Base-by-base conservation (phyloP, 2,888 invertebrate species). In the Hypercompe scribonia region DNA sequence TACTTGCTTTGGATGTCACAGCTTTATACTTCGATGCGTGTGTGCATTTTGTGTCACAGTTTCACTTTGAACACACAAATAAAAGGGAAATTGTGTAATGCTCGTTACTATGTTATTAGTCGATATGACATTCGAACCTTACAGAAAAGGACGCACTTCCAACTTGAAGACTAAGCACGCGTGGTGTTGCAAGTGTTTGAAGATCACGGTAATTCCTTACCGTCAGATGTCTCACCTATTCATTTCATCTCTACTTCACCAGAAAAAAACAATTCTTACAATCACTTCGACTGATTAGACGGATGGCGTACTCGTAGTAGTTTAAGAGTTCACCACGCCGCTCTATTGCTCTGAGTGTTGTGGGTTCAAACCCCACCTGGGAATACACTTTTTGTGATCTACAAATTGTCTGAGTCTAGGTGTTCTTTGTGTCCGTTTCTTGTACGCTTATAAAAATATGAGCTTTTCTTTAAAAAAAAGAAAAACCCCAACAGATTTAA, bases 1-100 rank as follows among this genome's bases (percentile, higher is more conserved):
- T 88, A 76, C 79, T 54, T 77, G 83, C 82, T 82, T 82, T 80
- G 78, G 76, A 76, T 77, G 77, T 82, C 78, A 79, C 78, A 77
- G 80, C 80, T 82, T 76, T 78, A 78, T 78, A 69, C 61, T 39
- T 54, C 65, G 66, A 72, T 75, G 72, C 78, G 78, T 80, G 74
- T 75, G 77, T 63, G 63, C 31, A 42, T 24, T 39, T 15, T 34
- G 58, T 58, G 58, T 11, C 36, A 39, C 24, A 61, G 24, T 39
- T 28, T 39, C 39, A 34, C 15, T 24, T n/a, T n/a, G n/a, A n/a
- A 68, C 28, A 61, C 8, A 18, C 61, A 31, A 31, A 31, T 31
- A 8, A 61, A 18, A 61, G 10, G 50, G 61, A 58, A 58, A 28
- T 28, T 15, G 11, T 13, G 15, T 4, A 58, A 58, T 58, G 28